Conservation (phyloP, 92 coral and sea anemone genomes). For the Zoanthus solanderi region DNA sequence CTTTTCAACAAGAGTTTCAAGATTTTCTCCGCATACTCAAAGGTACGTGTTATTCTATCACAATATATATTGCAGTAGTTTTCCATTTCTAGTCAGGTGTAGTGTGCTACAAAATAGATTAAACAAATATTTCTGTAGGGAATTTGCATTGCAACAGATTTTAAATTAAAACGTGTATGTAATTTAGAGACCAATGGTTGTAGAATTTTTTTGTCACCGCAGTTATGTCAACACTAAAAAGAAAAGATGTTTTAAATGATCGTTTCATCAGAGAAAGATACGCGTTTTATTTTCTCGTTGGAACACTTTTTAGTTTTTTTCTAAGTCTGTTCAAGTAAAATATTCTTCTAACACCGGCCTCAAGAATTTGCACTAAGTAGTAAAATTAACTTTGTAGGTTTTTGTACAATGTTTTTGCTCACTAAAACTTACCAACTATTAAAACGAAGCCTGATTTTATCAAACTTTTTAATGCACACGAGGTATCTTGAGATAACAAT, state of each 20-base stretch:
- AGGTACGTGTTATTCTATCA: conserved; percentile 23
- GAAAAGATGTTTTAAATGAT: no score
- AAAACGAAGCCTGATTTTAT: background rate
- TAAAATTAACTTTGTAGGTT: no score
- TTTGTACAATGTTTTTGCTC: no score
- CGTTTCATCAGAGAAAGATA: no score
- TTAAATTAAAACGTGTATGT: background rate
- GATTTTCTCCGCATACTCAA: background rate
- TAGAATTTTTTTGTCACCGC: no score
- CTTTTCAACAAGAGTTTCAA: conserved; percentile 1
- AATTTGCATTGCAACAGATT: background rate
- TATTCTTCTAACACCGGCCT: no score
- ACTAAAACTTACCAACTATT: background rate
- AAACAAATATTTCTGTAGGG: no score
- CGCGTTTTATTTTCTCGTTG: no score
- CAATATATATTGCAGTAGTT: background rate
- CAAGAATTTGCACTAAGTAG: no score
- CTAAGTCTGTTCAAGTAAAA: no score
- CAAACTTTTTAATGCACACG: background rate
- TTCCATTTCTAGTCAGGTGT: conserved; percentile 34
- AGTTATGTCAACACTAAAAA: no score
- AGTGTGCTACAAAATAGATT: background rate
- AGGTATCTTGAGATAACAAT: background rate
- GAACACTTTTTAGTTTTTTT: no score
- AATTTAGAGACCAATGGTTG: background rate